Evolutionary conservation across 2,797 vertebrate species (phyloP).

Genomic region (Lophius americanus): DNA sequence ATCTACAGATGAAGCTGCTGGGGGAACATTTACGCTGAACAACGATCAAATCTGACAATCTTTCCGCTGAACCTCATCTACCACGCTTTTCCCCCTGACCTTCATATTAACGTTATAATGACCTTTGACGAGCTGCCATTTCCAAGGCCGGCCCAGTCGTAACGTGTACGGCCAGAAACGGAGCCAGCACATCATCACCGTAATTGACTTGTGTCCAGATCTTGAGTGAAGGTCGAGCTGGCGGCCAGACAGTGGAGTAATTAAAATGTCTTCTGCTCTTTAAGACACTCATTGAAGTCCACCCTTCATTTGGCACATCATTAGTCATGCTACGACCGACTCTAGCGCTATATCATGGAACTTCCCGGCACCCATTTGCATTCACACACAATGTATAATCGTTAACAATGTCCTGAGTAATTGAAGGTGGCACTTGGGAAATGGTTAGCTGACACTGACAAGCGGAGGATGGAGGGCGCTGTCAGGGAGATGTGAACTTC

Average conservation of each 20-base stretch:
- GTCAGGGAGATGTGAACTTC: conserved; percentile 54
- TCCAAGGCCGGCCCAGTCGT: conserved; percentile 25
- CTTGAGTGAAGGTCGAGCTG: conserved; percentile 69
- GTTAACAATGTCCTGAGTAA: conserved; percentile 72
- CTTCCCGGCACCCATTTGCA: conserved; percentile 55
- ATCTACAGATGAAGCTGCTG: too few relatives aligned
- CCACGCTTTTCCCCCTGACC: conserved; percentile 24
- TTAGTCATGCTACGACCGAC: conserved; percentile 73
- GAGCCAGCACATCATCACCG: conserved; percentile 56
- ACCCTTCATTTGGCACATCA: conserved; percentile 64
- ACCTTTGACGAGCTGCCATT: conserved; percentile 67
- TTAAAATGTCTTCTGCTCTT: conserved; percentile 74
- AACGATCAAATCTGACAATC: conserved; percentile 5
- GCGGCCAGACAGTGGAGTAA: conserved; percentile 71
- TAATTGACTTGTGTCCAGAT: conserved; percentile 77
- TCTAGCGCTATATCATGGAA: conserved; percentile 40
- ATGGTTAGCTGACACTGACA: conserved; percentile 73
- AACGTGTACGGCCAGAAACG: conserved; percentile 42
- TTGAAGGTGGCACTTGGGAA: conserved; percentile 75
- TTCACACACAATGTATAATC: conserved; percentile 68
- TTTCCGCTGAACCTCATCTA: conserved; percentile 21
- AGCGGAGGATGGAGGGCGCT: conserved; percentile 52
- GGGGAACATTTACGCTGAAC: too few relatives aligned
- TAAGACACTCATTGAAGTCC: conserved; percentile 67
- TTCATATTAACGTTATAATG: conserved; percentile 61